Percentiles rank a stretch among this genome's conserved stretches.
phyloP scores from a whole-genome alignment of 2,113 vertebrate species.

The Oreochromis aureus region DNA sequence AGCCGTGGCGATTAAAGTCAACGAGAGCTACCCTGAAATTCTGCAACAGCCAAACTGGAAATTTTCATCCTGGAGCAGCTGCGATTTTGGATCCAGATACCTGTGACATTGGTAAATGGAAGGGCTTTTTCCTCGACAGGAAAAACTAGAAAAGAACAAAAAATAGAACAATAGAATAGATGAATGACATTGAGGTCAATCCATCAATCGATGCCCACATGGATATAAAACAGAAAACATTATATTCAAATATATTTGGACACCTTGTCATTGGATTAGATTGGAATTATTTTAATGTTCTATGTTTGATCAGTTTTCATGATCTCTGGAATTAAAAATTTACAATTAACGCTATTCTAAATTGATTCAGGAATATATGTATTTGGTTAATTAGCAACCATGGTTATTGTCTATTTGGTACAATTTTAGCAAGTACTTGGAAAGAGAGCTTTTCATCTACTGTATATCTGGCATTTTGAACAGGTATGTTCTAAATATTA shows the following conservation, averaged over 20 bases:
- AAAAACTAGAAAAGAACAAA: neutral
- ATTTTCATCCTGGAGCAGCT: neutral
- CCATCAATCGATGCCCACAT: neutral
- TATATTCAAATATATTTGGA: neutral
- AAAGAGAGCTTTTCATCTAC: neutral
- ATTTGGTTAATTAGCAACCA: neutral
- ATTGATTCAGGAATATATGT: neutral
- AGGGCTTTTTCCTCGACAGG: fast-evolving
- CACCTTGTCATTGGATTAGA: neutral
- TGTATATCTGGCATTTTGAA: neutral
- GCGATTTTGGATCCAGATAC: neutral
- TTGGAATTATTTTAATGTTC: neutral
- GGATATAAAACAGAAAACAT: neutral
- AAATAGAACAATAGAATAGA: neutral
- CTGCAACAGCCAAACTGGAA: neutral
- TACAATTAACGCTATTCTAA: neutral
- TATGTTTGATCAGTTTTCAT: neutral
- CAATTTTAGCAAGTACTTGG: neutral
- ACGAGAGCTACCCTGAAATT: neutral
- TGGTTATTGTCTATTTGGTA: neutral
- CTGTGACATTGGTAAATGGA: neutral
- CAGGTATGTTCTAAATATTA: neutral
- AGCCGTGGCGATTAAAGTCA: neutral
- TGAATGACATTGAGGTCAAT: neutral
- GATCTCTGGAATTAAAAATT: neutral